These are phyloP conservation scores for Tachysurus fulvidraco DNA, from an alignment of 2,113 vertebrate species.

Conservation along the genomic window DNA sequence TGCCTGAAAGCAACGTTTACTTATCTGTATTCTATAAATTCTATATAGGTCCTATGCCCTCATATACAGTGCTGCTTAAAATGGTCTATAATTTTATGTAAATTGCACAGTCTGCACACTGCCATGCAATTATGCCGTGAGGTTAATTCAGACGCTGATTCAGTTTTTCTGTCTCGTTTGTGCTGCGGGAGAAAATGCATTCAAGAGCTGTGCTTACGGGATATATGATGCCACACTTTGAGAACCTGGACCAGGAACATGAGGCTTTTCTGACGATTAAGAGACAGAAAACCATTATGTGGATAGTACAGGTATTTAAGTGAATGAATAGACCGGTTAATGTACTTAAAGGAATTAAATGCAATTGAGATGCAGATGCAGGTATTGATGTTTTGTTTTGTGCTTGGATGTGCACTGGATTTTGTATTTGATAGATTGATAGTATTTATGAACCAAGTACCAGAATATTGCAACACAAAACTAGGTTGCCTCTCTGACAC, in stretches of 20 bases:
- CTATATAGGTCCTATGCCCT: background rate
- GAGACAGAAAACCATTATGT: background rate
- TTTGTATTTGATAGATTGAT: background rate
- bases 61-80: background rate
- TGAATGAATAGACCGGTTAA: background rate
- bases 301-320: background rate
- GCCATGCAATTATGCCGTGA: background rate
- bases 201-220: background rate
- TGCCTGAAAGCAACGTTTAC: background rate
- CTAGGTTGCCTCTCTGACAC: background rate
- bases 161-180: background rate
- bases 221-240: background rate
- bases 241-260: background rate
- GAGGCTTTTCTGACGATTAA: background rate
- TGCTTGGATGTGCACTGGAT: background rate
- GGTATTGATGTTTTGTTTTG: background rate
- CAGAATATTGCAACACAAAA: background rate
- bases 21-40: background rate
- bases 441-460: background rate
- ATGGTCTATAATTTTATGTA: background rate
- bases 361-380: background rate
- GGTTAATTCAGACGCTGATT: background rate
- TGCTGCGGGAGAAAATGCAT: background rate
- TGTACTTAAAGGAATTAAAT: background rate
- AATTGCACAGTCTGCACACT: background rate